Conservation (phyloP, 2,113 vertebrate genomes). For the Podocnemis expansa region DNA sequence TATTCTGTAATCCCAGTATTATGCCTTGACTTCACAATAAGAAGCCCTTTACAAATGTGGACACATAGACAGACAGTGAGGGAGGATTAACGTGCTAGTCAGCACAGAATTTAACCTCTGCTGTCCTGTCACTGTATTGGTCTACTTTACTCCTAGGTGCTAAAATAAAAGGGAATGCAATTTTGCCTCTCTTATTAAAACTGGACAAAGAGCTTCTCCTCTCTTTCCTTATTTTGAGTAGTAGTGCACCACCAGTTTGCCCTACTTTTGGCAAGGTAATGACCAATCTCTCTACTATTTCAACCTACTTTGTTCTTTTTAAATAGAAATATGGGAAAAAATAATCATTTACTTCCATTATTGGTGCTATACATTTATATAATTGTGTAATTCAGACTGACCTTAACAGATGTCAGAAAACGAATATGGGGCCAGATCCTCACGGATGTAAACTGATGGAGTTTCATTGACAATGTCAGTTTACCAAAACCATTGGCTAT, state of each 20-base stretch:
- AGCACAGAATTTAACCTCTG: background rate
- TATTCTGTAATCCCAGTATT: background rate
- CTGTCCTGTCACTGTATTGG: accelerated
- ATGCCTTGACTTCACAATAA: background rate
- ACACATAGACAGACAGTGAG: background rate
- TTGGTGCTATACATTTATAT: background rate
- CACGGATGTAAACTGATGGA: background rate
- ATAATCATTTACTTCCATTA: background rate
- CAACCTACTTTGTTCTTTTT: background rate
- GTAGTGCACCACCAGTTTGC: background rate
- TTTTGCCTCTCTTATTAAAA: background rate
- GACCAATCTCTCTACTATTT: background rate
- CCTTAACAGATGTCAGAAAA: background rate
- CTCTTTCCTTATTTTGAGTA: background rate
- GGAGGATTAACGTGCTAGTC: background rate
- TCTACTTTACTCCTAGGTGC: background rate
- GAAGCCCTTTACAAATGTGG: background rate
- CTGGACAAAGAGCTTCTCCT: background rate
- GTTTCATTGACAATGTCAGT: background rate
- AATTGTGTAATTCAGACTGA: background rate
- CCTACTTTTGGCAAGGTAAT: background rate
- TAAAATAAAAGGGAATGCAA: background rate
- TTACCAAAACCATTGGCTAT: too few species aligned
- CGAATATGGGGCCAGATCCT: background rate
- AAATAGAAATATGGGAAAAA: background rate